Evolutionary conservation across 2,888 invertebrate species (phyloP), one percentile per base, ranked within the genome.

Genomic region (Macrophya annulata): DNA sequence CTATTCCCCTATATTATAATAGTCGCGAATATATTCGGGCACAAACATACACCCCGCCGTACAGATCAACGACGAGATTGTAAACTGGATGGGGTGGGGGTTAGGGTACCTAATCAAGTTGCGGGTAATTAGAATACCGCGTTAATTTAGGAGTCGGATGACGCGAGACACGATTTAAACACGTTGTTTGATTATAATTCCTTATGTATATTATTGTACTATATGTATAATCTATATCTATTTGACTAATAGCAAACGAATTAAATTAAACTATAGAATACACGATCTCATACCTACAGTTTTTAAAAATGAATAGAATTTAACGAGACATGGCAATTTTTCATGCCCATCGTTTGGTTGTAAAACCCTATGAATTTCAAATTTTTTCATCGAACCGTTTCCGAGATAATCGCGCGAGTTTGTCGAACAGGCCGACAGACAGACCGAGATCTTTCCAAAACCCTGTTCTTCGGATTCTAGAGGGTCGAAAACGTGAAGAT

Each of bases 41-140:
- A 71, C 40, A 71, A 40, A 40, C 37, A 71, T 17, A 40, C 71
- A 71, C 31, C 31, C 17, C 71, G 15, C 17, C 71, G 4, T 9
- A 65, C 25, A 71, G 71, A 71, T 71, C 71, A 40, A 71, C 40
- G 25, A 74, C 74, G 45, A 48, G 74, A 74, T 74, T 74, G 74
- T 9, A 37, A 6, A 55, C 51, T n/a, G n/a, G 55, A 8, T 1
- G 12, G n/a, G 55, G 8, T 55, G n/a, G 31, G 31, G 31, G 31
- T 31, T 31, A 31, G 31, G 31, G 31, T 31, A 31, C 31, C 31
- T 31, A 31, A 1, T 31, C 1, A 68, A 68, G 37, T 68, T 25
- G 25, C 2, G 37, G 68, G 45, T 74, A 74, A 74, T 74, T 74
- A 74, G 74, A 74, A 74, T 74, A 45, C 74, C 74, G 45, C 25